Conservation (phyloP, 2,797 vertebrate species). For the Melanotaenia pygmaea region DNA sequence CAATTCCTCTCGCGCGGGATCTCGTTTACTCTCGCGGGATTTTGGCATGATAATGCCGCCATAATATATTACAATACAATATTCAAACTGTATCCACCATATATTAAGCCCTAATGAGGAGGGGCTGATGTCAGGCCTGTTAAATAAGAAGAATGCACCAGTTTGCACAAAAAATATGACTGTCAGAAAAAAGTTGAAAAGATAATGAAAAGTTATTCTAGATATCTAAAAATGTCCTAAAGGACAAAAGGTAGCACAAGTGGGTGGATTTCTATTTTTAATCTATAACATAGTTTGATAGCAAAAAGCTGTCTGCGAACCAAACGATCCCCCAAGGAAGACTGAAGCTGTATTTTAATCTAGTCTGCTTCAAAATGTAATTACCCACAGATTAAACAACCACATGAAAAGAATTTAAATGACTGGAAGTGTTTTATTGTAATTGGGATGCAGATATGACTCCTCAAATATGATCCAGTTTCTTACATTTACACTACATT, state of each 20-base stretch:
- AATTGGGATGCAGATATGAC: not conserved
- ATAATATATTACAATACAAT: constrained; percentile 33
- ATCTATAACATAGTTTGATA: not conserved
- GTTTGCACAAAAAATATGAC: not conserved
- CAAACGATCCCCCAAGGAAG: not conserved
- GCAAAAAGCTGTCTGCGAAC: not conserved
- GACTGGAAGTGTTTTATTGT: not conserved
- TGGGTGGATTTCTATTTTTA: not conserved
- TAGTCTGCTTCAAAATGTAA: not conserved
- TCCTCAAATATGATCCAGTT: not conserved
- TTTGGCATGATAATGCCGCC: too few species aligned
- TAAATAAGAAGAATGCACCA: constrained; percentile 10
- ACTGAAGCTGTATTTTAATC: not conserved
- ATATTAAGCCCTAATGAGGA: constrained; percentile 42
- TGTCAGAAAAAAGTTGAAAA: not conserved
- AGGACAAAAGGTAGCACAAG: not conserved
- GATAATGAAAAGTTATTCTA: not conserved
- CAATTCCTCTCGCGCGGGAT: too few species aligned
- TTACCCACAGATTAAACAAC: not conserved
- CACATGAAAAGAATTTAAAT: not conserved
- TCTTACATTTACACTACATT: too few species aligned
- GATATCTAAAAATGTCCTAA: not conserved
- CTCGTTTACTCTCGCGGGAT: too few species aligned
- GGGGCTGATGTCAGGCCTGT: constrained; percentile 18
- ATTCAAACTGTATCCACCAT: constrained; percentile 48